These are phyloP conservation scores for Volucella zonaria DNA, from an alignment of 2,888 invertebrate species.

Conservation along the genomic window DNA sequence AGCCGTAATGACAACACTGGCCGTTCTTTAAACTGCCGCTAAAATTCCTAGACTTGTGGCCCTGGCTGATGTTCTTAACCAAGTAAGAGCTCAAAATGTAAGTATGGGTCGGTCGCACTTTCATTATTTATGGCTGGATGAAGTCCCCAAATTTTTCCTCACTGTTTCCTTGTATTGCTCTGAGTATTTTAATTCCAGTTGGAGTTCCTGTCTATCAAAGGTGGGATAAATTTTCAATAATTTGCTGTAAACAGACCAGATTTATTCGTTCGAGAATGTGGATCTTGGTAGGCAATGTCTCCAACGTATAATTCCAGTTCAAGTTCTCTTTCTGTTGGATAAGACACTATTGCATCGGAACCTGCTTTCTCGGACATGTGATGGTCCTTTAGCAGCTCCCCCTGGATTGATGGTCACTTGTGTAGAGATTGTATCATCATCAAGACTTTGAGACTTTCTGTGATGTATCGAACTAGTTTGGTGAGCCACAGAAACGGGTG, in stretches of 20 bases:
- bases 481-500: constrained; percentile 41
- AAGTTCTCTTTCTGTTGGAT: constrained; percentile 96
- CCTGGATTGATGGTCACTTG: constrained; percentile 73
- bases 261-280: constrained; percentile 93
- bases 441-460: constrained; percentile 92
- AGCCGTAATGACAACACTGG: no score
- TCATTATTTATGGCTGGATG: no score
- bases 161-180: no score
- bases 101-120: no score
- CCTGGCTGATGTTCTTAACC: no score
- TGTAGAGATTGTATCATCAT: constrained; percentile 85
- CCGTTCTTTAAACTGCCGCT: no score
- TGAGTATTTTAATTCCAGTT: no score
- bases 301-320: constrained; percentile 95
- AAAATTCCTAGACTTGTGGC: no score
- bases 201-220: constrained; percentile 30
- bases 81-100: no score
- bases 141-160: no score
- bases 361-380: constrained; percentile 84
- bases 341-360: constrained; percentile 96
- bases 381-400: constrained; percentile 77
- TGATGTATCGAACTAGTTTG: constrained; percentile 83
- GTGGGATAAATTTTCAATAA: constrained; percentile 39
- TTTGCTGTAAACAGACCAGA: constrained; percentile 94
- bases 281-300: constrained; percentile 96